These are phyloP conservation scores for Coregonus clupeaformis DNA, from an alignment of 2,113 vertebrate species.

Conservation along the genomic window DNA sequence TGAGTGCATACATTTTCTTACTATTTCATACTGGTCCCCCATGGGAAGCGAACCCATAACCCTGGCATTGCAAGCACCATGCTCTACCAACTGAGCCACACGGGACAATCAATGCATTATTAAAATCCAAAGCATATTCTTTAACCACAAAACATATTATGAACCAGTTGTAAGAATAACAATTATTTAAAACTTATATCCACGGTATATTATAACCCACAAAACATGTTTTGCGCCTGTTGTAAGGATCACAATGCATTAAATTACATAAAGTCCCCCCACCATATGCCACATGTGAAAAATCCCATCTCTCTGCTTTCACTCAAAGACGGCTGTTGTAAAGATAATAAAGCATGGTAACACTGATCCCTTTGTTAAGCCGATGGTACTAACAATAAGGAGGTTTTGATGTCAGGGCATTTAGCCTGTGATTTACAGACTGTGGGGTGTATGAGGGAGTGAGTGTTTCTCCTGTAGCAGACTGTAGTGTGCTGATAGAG, in stretches of 20 bases:
- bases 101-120: too few relatives aligned
- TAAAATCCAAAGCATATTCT: too few relatives aligned
- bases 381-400: not conserved
- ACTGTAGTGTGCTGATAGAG: not conserved
- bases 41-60: too few relatives aligned
- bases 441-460: not conserved
- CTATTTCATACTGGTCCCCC: too few relatives aligned
- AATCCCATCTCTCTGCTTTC: constrained; percentile 41
- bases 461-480: not conserved
- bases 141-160: too few relatives aligned
- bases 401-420: not conserved
- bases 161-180: too few relatives aligned
- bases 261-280: constrained; percentile 31
- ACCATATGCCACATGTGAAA: constrained; percentile 12
- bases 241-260: constrained; percentile 26
- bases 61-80: too few relatives aligned
- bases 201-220: too few relatives aligned
- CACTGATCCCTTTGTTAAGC: not conserved
- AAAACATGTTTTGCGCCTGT: too few relatives aligned
- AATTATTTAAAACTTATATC: too few relatives aligned
- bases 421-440: not conserved
- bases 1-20: too few relatives aligned
- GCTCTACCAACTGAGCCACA: too few relatives aligned
- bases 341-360: not conserved
- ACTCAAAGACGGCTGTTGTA: constrained; percentile 39